Base-by-base conservation (phyloP, 2,797 vertebrate species). In the Leptoclinus maculatus region DNA sequence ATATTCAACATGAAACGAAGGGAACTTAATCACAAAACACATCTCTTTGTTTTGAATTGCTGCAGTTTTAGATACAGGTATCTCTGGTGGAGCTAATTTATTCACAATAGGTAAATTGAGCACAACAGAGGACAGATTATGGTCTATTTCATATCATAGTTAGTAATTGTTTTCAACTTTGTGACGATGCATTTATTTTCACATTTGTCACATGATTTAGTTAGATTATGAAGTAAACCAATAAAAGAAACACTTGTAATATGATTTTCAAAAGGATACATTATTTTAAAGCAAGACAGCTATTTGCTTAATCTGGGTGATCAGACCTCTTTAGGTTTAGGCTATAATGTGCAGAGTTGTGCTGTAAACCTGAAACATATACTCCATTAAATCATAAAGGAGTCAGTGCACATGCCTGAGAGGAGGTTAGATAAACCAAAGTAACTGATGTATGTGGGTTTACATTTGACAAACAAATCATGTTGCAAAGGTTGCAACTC, bases 41-140 rank as follows among this genome's bases (percentile, higher is more conserved):
- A 3, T 54, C 19, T 47, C 9, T 79, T 62, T 75, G 27, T 53
- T 43, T 79, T 7, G 16, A 63, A 66, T 62, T 19, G n/a, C 25
- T 39, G n/a, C 27, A 65, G 27, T 66, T 60, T 47, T 51, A 49
- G 32, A 62, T 7, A 13, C 12, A 47, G 16, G 53, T 17, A 64
- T 72, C 23, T 68, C 65, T 64, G 41, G 1, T 69, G 64, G 21
- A 41, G 23, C 6, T 3, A 51, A 27, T 68, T 59, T 49, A 70
- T 68, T 36, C 2, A 27, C 27, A 71, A 54, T 13, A 56, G 13
- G 25, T 47, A 49, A 56, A 25, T 74, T 41, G 32, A 58, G 43
- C 19, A 60, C n/a, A 41, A 16, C 10, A 25, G 2, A 10, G 5
- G 21, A 7, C 39, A 65, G 11, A 60, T 58, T 47, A 32, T 58